These are phyloP conservation scores for Salvelinus sp. DNA, from an alignment of 2,113 vertebrate genomes.

Conservation along the genomic window DNA sequence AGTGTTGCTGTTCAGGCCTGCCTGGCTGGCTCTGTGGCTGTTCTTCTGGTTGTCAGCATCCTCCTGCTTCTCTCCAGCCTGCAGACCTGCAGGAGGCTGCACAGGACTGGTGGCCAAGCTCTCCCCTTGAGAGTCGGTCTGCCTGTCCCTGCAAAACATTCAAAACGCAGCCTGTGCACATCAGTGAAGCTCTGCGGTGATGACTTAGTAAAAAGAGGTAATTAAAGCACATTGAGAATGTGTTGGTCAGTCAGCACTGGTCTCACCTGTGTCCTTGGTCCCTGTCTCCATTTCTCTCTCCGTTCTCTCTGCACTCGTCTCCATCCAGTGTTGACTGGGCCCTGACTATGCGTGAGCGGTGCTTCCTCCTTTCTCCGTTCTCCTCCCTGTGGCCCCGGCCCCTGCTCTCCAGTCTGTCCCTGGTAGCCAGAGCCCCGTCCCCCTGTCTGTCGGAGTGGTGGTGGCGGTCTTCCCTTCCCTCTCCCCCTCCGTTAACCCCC, in stretches of 20 bases:
- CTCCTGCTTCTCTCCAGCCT: constrained; percentile 84
- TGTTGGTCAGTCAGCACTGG: no score
- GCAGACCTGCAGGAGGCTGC: constrained; percentile 56
- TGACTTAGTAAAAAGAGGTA: not conserved
- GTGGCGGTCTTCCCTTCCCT: constrained; percentile 82
- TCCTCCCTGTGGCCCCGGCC: constrained; percentile 22
- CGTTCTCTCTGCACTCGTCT: constrained; percentile 71
- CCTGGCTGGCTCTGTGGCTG: constrained; percentile 82
- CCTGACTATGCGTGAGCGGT: constrained; percentile 72
- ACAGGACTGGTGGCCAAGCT: constrained; percentile 60
- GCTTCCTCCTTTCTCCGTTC: constrained; percentile 78
- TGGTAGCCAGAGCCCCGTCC: constrained; percentile 70
- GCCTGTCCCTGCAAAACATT: constrained; percentile 73
- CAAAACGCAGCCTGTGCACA: not conserved
- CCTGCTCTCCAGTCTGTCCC: constrained; percentile 72
- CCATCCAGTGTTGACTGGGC: constrained; percentile 72
- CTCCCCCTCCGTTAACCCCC: constrained; percentile 41
- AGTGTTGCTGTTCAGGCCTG: constrained; percentile 73
- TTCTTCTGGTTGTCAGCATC: constrained; percentile 94
- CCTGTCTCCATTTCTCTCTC: constrained; percentile 66
- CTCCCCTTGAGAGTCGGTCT: constrained; percentile 73
- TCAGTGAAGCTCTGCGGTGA: not conserved
- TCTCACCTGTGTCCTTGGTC: constrained; percentile 75
- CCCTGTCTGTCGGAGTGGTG: constrained; percentile 76
- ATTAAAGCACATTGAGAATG: not conserved